These are phyloP conservation scores for Crossocerus cetratus DNA, from an alignment of 2,888 invertebrate genomes.

Conservation along the genomic window DNA sequence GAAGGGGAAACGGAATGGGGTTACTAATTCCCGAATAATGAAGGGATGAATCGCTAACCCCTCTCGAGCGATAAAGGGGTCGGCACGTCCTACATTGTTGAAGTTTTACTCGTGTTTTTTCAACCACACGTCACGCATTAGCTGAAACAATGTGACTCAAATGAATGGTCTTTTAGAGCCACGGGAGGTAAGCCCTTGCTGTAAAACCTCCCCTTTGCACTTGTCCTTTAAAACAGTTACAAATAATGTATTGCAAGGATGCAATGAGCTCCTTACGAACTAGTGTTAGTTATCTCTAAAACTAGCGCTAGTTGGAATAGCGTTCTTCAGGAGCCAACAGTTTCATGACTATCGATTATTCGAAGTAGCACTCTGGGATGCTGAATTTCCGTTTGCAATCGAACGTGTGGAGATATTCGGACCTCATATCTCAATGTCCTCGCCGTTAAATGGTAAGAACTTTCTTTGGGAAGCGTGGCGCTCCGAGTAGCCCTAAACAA, in stretches of 20 bases:
- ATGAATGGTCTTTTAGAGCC: slow-evolving; percentile 42
- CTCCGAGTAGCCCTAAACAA: slow-evolving; percentile 43
- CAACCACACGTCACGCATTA: slow-evolving; percentile 55
- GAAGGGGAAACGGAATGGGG: slow-evolving; percentile 68
- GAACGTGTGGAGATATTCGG: too few species aligned
- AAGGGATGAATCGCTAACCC: slow-evolving; percentile 72
- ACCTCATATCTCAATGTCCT: background rate
- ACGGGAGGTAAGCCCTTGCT: slow-evolving; percentile 10
- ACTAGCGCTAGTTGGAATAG: too few species aligned
- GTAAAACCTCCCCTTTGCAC: slow-evolving; percentile 28
- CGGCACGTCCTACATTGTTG: slow-evolving; percentile 55
- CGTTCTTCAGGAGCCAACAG: too few species aligned
- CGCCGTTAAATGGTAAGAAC: slow-evolving; percentile 5
- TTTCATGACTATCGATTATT: too few species aligned
- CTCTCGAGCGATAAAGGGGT: slow-evolving; percentile 53
- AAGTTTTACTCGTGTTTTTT: slow-evolving; percentile 65
- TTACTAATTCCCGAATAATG: slow-evolving; percentile 76
- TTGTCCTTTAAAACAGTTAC: slow-evolving; percentile 20
- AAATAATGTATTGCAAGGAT: too few species aligned
- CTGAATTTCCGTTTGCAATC: too few species aligned
- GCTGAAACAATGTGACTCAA: slow-evolving; percentile 57
- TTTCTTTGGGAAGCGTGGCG: slow-evolving; percentile 16
- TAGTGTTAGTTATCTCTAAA: too few species aligned
- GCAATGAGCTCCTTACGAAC: too few species aligned
- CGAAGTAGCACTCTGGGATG: too few species aligned